Evolutionary conservation across 2,113 vertebrate species (phyloP).

Genomic region (Labeo rohita): DNA sequence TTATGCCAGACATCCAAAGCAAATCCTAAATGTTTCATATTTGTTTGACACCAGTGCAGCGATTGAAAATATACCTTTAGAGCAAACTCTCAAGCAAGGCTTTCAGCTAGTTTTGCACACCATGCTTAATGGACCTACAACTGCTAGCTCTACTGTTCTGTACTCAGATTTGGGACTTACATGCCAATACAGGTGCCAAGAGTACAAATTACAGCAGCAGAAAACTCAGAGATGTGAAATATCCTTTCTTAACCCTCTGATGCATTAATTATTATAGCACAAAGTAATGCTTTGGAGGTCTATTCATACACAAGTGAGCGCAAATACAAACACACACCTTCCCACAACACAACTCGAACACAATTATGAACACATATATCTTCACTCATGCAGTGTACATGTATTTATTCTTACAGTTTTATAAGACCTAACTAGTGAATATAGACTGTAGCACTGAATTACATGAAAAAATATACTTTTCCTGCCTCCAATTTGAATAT

Average conservation of each 20-base stretch:
- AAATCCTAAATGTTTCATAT: conserved; percentile 40
- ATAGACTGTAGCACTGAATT: too few species aligned
- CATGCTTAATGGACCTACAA: background rate
- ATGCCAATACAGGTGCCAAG: background rate
- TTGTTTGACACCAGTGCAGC: conserved; percentile 22
- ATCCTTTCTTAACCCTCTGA: background rate
- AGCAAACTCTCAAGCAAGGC: background rate
- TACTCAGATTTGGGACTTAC: background rate
- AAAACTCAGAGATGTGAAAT: background rate
- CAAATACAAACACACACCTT: too few species aligned
- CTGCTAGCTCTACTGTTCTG: background rate
- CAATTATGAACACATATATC: too few species aligned
- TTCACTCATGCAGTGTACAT: too few species aligned
- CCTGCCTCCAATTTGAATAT: too few species aligned
- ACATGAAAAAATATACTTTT: too few species aligned
- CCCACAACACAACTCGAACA: too few species aligned
- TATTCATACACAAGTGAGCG: too few species aligned
- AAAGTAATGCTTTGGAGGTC: too few species aligned
- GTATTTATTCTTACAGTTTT: too few species aligned
- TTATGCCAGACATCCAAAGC: conserved; percentile 42
- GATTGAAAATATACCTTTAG: conserved; percentile 10
- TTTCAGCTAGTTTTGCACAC: background rate
- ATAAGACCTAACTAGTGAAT: too few species aligned
- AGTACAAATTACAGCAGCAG: background rate
- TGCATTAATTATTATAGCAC: too few species aligned